These are phyloP conservation scores for Cynopterus sphinx DNA, from an alignment of 2,797 vertebrate genomes.

Conservation along the genomic window DNA sequence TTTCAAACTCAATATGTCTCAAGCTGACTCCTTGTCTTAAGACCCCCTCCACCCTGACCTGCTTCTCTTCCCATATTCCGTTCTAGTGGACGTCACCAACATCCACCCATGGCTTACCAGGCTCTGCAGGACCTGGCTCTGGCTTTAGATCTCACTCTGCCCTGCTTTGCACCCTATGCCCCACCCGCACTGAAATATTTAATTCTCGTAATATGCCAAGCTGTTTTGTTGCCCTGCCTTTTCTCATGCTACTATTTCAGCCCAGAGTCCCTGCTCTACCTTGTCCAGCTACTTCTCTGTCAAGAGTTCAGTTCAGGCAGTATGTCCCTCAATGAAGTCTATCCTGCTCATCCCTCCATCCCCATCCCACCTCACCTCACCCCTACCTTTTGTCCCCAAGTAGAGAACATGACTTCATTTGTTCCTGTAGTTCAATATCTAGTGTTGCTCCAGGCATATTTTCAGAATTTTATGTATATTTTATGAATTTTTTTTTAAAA, in stretches of 20 bases:
- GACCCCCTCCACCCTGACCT: not conserved
- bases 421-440: not conserved
- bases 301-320: not conserved
- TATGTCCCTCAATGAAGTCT: not conserved
- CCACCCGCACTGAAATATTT: not conserved
- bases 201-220: not conserved
- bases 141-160: not conserved
- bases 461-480: not conserved
- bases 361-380: fast-evolving
- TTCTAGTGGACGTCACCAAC: not conserved
- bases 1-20: not conserved
- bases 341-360: not conserved
- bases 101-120: not conserved
- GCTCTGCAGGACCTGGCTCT: not conserved
- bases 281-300: not conserved
- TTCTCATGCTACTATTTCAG: not conserved
- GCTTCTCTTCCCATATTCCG: not conserved
- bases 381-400: not conserved
- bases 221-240: not conserved
- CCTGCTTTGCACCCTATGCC: not conserved
- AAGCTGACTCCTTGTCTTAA: not conserved
- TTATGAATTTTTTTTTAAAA: not conserved
- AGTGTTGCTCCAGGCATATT: not conserved
- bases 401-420: not conserved
- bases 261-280: not conserved